A percentile compares a stretch with the other conserved stretches of the same genome.
These are phyloP conservation scores for Machimus atricapillus DNA, from an alignment of 2,888 invertebrate genomes.

Conservation along the genomic window DNA sequence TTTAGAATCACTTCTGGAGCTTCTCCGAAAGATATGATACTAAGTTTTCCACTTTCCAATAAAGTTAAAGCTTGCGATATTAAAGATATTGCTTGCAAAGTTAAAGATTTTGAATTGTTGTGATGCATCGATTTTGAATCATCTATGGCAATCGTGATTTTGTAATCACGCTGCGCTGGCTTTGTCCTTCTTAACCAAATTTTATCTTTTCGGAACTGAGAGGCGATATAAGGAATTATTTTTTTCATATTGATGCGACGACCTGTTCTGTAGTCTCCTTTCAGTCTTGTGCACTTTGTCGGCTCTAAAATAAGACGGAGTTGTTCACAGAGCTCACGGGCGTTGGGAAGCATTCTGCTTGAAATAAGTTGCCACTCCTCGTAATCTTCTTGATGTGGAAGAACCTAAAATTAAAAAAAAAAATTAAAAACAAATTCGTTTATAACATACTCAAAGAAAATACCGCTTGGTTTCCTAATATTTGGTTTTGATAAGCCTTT, in stretches of 20 bases:
- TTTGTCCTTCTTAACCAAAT: conserved; percentile 97
- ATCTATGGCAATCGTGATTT: conserved; percentile 94
- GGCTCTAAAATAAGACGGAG: conserved; percentile 94
- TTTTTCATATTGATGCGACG: conserved; percentile 96
- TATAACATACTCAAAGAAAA: conserved; percentile 22
- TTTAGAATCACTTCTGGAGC: conserved; percentile 84
- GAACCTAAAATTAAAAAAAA: conserved; percentile 46
- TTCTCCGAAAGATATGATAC: conserved; percentile 92
- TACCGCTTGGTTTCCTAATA: conserved; percentile 53
- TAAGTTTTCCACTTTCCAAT: conserved; percentile 92
- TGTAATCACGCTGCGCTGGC: conserved; percentile 94
- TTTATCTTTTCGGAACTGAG: conserved; percentile 98
- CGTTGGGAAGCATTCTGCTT: conserved; percentile 65
- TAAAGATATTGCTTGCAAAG: conserved; percentile 93
- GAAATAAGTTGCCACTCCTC: conserved; percentile 60
- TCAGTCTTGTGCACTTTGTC: conserved; percentile 87
- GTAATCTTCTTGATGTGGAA: conserved; percentile 56
- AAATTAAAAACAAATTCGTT: neutral
- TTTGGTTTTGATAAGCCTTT: conserved; percentile 57
- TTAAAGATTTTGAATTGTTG: conserved; percentile 86
- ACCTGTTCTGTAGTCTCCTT: conserved; percentile 96
- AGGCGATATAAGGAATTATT: conserved; percentile 98
- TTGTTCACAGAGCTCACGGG: conserved; percentile 91
- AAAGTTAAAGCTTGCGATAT: conserved; percentile 89
- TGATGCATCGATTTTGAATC: conserved; percentile 93